Conservation (phyloP, 2,797 vertebrate genomes). For the Pangasius mekongensis region DNA sequence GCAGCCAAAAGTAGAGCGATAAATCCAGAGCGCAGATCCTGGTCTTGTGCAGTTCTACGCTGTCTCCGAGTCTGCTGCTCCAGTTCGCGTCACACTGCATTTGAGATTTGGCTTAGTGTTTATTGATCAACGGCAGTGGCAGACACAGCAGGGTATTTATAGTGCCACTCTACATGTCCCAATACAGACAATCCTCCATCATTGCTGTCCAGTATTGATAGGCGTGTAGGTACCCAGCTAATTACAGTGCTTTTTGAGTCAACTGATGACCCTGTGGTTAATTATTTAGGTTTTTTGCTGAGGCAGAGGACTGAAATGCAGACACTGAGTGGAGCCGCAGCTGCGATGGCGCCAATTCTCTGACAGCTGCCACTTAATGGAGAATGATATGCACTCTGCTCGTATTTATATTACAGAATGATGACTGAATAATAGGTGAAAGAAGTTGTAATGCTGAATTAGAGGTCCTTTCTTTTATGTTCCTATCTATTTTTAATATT, state of each 20-base stretch:
- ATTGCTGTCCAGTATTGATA: slow-evolving; percentile 41
- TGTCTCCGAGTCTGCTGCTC: slow-evolving; percentile 1
- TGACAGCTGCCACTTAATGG: slow-evolving; percentile 21
- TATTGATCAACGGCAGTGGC: slow-evolving; percentile 41
- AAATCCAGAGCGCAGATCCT: slow-evolving; percentile 13
- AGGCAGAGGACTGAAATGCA: slow-evolving; percentile 7
- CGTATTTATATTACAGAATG: slow-evolving; percentile 40
- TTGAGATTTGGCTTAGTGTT: slow-evolving; percentile 26
- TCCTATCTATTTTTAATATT: background rate
- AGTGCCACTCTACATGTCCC: slow-evolving; percentile 33
- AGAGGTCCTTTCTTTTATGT: background rate
- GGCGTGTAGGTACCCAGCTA: slow-evolving; percentile 11
- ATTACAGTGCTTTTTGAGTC: slow-evolving; percentile 31
- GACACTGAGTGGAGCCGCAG: background rate
- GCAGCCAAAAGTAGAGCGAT: slow-evolving; percentile 7
- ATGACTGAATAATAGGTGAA: slow-evolving; percentile 42
- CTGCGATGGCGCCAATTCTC: background rate
- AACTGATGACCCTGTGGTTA: slow-evolving; percentile 39
- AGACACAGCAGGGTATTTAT: slow-evolving; percentile 43
- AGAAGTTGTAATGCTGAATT: background rate
- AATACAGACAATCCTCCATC: slow-evolving; percentile 15
- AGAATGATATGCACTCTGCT: slow-evolving; percentile 34
- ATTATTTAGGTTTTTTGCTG: slow-evolving; percentile 50
- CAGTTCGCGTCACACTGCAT: slow-evolving; percentile 27
- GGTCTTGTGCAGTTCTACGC: background rate